Percentiles rank a stretch among this genome's conserved stretches.
phyloP scores from a whole-genome alignment of 1,140 invertebrate genomes.

The Calosoma granatense region DNA sequence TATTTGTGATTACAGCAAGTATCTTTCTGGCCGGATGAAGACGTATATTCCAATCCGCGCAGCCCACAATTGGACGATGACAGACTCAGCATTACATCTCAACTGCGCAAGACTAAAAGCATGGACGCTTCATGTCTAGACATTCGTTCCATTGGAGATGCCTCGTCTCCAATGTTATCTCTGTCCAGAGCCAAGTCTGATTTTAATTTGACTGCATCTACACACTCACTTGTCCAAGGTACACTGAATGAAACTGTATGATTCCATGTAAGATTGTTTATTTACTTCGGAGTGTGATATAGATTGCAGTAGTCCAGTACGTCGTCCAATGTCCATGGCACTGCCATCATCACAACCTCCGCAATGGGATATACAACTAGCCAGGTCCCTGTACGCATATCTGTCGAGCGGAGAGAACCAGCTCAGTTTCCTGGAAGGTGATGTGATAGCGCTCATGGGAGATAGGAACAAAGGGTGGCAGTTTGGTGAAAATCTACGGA shows the following conservation, averaged over 20 bases:
- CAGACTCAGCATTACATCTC: constrained; percentile 51
- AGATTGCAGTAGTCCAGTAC: constrained; percentile 45
- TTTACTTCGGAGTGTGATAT: constrained; percentile 16
- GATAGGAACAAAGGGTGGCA: constrained; percentile 92
- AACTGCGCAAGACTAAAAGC: constrained; percentile 73
- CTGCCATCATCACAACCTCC: constrained; percentile 47
- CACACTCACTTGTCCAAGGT: constrained; percentile 44
- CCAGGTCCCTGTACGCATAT: constrained; percentile 80
- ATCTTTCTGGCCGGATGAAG: constrained; percentile 56
- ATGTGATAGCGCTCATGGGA: constrained; percentile 78
- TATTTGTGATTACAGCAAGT: constrained; percentile 23
- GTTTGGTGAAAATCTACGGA: constrained; percentile 84
- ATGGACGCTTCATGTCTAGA: constrained; percentile 81
- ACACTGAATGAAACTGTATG: constrained; percentile 10
- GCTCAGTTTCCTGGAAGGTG: constrained; percentile 83
- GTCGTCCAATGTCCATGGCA: constrained; percentile 61
- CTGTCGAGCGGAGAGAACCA: constrained; percentile 85
- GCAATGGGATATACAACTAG: constrained; percentile 50
- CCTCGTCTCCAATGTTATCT: constrained; percentile 44
- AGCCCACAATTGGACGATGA: constrained; percentile 48
- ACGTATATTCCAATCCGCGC: constrained; percentile 54
- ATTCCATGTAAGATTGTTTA: constrained; percentile 6
- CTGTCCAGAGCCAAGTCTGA: constrained; percentile 76
- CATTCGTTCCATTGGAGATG: constrained; percentile 56
- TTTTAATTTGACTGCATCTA: constrained; percentile 66